These are phyloP conservation scores for Ferrisia virgata DNA, from an alignment of 2,888 invertebrate genomes.

Conservation along the genomic window DNA sequence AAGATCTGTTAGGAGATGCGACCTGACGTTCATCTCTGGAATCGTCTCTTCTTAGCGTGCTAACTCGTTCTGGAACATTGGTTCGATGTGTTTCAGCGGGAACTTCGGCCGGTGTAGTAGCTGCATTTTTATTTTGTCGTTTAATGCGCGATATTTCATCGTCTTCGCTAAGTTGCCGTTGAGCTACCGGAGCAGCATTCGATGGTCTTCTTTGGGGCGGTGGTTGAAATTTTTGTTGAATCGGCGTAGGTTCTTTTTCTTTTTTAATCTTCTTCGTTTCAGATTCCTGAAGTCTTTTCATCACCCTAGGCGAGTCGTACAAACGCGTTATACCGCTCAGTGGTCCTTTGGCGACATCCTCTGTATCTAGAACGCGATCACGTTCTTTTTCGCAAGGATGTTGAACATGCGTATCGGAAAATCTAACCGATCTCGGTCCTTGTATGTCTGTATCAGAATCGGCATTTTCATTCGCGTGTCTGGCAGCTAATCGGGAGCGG, in stretches of 20 bases:
- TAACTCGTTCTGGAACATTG: constrained; percentile 54
- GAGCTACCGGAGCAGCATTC: constrained; percentile 57
- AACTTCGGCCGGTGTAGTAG: constrained; percentile 47
- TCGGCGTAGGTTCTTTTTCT: constrained; percentile 63
- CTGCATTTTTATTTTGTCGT: constrained; percentile 73
- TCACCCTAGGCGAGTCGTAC: constrained; percentile 82
- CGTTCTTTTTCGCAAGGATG: constrained; percentile 58
- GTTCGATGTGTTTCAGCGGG: constrained; percentile 54
- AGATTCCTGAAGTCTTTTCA: constrained; percentile 81
- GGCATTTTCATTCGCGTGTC: constrained; percentile 56
- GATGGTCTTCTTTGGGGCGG: constrained; percentile 46
- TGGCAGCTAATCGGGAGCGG: constrained; percentile 52
- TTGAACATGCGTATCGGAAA: constrained; percentile 56
- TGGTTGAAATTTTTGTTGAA: constrained; percentile 52
- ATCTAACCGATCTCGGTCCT: constrained; percentile 59
- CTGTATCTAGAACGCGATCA: constrained; percentile 77
- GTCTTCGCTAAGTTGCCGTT: constrained; percentile 80
- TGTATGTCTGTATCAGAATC: constrained; percentile 56
- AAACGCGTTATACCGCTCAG: constrained; percentile 85
- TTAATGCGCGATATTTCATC: constrained; percentile 85
- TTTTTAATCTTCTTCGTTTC: constrained; percentile 71
- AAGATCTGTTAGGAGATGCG: constrained; percentile 42
- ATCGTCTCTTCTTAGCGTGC: constrained; percentile 44
- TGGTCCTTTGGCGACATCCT: constrained; percentile 75
- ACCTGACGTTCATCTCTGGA: constrained; percentile 43